Evolutionary conservation across 2,888 invertebrate genomes (phyloP).

Genomic region (Melanotus villosus): DNA sequence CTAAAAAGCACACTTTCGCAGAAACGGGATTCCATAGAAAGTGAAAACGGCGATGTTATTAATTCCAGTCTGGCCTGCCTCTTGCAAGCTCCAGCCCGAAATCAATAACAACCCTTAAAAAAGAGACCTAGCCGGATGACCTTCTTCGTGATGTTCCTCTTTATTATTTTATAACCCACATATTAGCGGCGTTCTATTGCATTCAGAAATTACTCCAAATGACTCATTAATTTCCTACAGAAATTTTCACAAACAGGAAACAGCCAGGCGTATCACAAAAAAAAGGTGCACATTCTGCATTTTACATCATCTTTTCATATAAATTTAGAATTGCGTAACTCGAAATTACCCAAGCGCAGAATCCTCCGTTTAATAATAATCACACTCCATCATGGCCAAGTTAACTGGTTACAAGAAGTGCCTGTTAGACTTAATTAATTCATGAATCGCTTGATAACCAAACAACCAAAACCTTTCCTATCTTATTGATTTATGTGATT

Average conservation of each 20-base stretch:
- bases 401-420: slow-evolving; percentile 11
- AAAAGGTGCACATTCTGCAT: not conserved
- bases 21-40: slow-evolving; percentile 59
- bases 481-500: slow-evolving; percentile 21
- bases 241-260: slow-evolving; percentile 26
- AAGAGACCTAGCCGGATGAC: slow-evolving; percentile 20
- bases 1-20: slow-evolving; percentile 1
- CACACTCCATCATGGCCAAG: too few species aligned
- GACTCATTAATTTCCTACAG: too few species aligned
- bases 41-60: slow-evolving; percentile 52
- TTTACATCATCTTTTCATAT: not conserved
- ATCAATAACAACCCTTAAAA: slow-evolving; percentile 36
- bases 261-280: not conserved
- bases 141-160: slow-evolving; percentile 28
- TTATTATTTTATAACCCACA: slow-evolving; percentile 27
- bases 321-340: not conserved
- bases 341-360: too few species aligned
- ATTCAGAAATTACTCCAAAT: slow-evolving; percentile 19
- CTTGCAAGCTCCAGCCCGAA: slow-evolving; percentile 3
- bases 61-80: slow-evolving; percentile 23
- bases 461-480: not conserved
- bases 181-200: not conserved
- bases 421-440: slow-evolving; percentile 11
- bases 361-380: too few species aligned
- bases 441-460: not conserved